Percentiles rank a stretch among this genome's conserved stretches.
Conservation (phyloP, 1,140 invertebrate genomes). For the Leptinotarsa texana region DNA sequence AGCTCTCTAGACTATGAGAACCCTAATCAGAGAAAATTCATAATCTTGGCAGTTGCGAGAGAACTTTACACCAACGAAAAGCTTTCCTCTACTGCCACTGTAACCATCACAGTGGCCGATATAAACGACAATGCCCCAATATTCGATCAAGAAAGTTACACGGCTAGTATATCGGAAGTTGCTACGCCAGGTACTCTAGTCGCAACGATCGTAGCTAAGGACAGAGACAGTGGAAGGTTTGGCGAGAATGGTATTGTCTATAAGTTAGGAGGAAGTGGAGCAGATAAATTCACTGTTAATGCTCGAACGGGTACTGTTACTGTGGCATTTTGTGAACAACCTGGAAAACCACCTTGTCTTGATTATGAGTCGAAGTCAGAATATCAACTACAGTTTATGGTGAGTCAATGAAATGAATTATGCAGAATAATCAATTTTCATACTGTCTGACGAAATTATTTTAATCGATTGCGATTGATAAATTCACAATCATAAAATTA, state of each 20-base stretch:
- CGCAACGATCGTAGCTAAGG: conserved; percentile 76
- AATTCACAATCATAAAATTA: background rate
- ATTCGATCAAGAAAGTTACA: conserved; percentile 75
- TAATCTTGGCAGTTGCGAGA: conserved; percentile 83
- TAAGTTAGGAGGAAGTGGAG: conserved; percentile 80
- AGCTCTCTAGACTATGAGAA: conserved; percentile 86
- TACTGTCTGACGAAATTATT: background rate
- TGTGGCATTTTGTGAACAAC: conserved; percentile 75
- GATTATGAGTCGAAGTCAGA: conserved; percentile 84
- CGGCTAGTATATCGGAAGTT: conserved; percentile 72
- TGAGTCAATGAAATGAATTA: conserved; percentile 49
- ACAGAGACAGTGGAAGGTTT: conserved; percentile 81
- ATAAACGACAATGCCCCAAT: conserved; percentile 89
- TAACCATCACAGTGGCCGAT: conserved; percentile 81
- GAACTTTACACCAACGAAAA: conserved; percentile 76
- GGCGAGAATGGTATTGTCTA: conserved; percentile 78
- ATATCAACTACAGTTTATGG: conserved; percentile 86
- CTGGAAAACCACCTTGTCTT: conserved; percentile 70
- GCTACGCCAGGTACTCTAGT: conserved; percentile 72
- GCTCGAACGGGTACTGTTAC: conserved; percentile 79
- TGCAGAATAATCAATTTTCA: background rate
- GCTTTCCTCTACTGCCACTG: conserved; percentile 83
- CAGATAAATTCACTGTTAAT: conserved; percentile 82
- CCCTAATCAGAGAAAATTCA: conserved; percentile 89
- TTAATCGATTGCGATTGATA: too few relatives aligned